These are phyloP conservation scores for Xiphophorus birchmanni DNA, from an alignment of 2,797 vertebrate genomes.

Conservation along the genomic window DNA sequence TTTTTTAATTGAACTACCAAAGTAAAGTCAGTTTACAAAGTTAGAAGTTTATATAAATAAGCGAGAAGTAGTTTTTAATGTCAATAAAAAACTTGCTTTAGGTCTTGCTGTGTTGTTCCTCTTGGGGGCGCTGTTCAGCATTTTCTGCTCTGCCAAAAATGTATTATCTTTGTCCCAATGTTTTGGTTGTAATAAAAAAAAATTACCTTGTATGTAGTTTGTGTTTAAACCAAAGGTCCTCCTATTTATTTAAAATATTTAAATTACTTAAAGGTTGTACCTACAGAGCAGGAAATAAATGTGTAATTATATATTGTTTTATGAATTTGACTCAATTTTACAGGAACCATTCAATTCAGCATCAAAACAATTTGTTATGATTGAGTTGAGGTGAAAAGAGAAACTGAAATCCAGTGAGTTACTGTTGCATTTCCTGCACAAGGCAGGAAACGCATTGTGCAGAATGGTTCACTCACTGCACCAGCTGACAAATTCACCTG, in stretches of 20 bases:
- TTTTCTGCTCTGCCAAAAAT: not conserved
- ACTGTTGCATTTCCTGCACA: not conserved
- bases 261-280: not conserved
- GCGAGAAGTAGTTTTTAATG: not conserved
- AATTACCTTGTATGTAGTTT: not conserved
- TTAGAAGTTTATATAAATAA: not conserved
- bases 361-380: not conserved
- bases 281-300: not conserved
- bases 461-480: no score
- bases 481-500: not conserved
- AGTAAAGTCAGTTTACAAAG: not conserved
- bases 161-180: not conserved
- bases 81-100: not conserved
- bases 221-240: not conserved
- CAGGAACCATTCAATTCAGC: constrained; percentile 12
- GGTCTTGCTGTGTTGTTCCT: constrained; percentile 17
- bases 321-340: not conserved
- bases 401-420: not conserved
- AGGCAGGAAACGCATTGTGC: not conserved
- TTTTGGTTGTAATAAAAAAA: not conserved
- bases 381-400: not conserved
- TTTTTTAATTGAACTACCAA: not conserved
- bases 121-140: constrained; percentile 52
- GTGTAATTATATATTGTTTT: not conserved
- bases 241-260: not conserved